phyloP scores from a whole-genome alignment of 2,888 invertebrate species.

The Drosophila formosana region DNA sequence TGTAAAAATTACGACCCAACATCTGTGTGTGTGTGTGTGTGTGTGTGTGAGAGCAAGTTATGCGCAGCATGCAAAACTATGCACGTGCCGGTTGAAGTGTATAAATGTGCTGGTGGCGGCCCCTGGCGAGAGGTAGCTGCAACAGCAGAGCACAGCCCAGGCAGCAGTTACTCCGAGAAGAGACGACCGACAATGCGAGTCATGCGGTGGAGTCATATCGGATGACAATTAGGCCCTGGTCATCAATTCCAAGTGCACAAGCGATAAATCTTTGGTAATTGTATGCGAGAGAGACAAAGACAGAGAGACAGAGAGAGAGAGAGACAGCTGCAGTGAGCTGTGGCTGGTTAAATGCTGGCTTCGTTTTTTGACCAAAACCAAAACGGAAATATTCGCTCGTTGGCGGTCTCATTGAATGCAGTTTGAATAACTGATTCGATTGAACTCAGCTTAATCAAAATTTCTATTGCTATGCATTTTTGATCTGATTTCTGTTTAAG shows the following conservation, averaged over 20 bases:
- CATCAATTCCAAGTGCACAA: conserved; percentile 81
- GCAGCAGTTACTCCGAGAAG: conserved; percentile 22
- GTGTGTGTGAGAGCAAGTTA: conserved; percentile 63
- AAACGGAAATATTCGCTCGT: conserved; percentile 52
- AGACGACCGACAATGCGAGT: conserved; percentile 76
- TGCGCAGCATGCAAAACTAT: conserved; percentile 81
- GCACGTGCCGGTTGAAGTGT: conserved; percentile 79
- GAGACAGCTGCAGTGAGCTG: not conserved
- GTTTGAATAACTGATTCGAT: not conserved
- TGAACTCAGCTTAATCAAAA: not conserved
- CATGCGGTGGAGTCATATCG: conserved; percentile 81
- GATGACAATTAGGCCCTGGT: conserved; percentile 81
- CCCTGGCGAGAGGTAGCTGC: conserved; percentile 57
- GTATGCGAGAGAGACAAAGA: conserved; percentile 44
- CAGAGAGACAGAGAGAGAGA: not conserved
- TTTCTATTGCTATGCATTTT: not conserved
- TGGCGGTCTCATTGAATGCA: conserved; percentile 37
- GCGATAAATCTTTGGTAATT: conserved; percentile 82
- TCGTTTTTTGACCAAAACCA: conserved; percentile 30
- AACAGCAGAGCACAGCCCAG: not conserved
- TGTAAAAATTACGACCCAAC: conserved; percentile 63
- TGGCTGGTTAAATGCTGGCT: conserved; percentile 67
- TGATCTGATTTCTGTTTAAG: no score
- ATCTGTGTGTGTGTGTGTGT: conserved; percentile 18
- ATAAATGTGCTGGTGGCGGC: conserved; percentile 74